Evolutionary conservation across 2,113 vertebrate genomes (phyloP).

Genomic region (Podarcis cretensis): DNA sequence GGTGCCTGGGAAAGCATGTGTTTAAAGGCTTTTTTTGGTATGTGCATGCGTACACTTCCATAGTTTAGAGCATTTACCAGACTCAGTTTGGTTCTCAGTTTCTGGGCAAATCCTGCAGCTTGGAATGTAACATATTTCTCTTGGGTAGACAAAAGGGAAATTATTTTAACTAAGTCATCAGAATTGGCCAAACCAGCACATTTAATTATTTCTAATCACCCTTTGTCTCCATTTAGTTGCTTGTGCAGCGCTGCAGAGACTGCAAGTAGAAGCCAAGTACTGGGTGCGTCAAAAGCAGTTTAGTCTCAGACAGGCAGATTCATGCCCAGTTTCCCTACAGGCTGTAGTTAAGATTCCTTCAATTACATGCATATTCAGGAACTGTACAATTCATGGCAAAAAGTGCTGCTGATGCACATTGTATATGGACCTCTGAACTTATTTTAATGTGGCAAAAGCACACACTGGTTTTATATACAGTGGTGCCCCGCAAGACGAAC

Average conservation of each 20-base stretch:
- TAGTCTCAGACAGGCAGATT: neutral
- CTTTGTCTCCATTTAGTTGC: neutral
- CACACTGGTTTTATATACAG: neutral
- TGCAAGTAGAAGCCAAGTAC: neutral
- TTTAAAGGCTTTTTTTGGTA: neutral
- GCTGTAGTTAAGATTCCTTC: neutral
- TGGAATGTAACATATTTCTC: neutral
- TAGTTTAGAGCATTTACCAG: neutral
- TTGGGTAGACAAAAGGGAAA: neutral
- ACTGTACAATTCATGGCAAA: neutral
- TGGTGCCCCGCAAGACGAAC: too few relatives aligned
- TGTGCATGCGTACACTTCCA: neutral
- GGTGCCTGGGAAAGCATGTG: neutral
- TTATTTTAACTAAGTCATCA: constrained; percentile 10
- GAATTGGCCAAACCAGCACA: neutral
- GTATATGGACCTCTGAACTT: neutral
- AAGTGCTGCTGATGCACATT: neutral
- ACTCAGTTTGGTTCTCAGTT: neutral
- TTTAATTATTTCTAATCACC: constrained; percentile 23
- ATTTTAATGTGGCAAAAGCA: neutral
- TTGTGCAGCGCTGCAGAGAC: neutral
- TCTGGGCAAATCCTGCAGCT: neutral
- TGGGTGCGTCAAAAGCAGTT: neutral
- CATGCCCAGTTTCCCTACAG: neutral
- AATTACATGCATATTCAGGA: neutral